These are phyloP conservation scores for Planococcus citri DNA, from an alignment of 1,140 invertebrate genomes.

Conservation along the genomic window DNA sequence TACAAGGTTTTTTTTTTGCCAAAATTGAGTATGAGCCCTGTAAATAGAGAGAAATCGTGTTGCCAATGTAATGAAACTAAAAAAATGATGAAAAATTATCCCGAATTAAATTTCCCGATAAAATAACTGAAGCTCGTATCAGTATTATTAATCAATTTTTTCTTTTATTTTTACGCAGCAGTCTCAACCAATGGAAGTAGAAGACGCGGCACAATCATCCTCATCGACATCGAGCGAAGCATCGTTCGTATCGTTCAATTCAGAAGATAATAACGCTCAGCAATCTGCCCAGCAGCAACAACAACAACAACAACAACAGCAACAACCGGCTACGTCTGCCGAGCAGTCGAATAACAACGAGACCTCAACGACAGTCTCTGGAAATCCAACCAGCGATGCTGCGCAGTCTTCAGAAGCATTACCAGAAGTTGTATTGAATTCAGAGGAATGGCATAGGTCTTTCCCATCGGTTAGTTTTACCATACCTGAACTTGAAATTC, in stretches of 20 bases:
- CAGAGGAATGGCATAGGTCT: constrained; percentile 41
- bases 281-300: background rate
- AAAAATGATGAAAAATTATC: too few relatives aligned
- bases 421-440: constrained; percentile 39
- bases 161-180: background rate
- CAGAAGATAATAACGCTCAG: background rate
- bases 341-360: constrained; percentile 1
- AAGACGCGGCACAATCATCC: background rate
- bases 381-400: background rate
- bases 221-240: background rate
- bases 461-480: constrained; percentile 36
- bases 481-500: background rate
- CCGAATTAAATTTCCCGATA: too few relatives aligned
- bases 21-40: too few relatives aligned
- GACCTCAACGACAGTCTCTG: background rate
- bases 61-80: too few relatives aligned
- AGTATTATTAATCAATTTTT: too few relatives aligned
- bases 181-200: constrained; percentile 11
- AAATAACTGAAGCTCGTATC: too few relatives aligned
- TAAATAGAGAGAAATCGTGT: too few relatives aligned
- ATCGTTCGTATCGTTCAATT: constrained; percentile 8
- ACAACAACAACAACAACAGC: too few relatives aligned
- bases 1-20: too few relatives aligned
- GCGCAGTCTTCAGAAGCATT: constrained; percentile 28
- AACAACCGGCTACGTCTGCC: background rate